Evolutionary conservation across 2,113 vertebrate genomes (phyloP).

Genomic region (Circaetus cinerascens): DNA sequence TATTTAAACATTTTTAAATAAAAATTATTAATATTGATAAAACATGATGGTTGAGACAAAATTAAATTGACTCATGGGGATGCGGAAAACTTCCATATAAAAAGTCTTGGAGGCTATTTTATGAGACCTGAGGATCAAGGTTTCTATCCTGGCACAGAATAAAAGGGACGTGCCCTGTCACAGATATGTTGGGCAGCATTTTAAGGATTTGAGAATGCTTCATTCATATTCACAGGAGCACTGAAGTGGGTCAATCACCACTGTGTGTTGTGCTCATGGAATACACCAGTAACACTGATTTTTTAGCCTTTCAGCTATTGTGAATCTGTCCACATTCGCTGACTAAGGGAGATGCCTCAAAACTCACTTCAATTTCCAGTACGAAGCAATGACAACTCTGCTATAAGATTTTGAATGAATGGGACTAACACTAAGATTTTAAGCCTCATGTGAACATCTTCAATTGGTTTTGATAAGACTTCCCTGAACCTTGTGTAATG

Average conservation of each 20-base stretch:
- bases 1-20: not conserved
- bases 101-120: not conserved
- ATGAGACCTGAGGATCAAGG: not conserved
- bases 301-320: not conserved
- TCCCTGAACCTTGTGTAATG: not conserved
- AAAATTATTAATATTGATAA: not conserved
- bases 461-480: not conserved
- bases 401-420: not conserved
- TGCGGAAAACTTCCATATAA: not conserved
- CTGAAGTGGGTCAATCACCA: slow-evolving; percentile 29
- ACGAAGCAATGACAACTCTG: not conserved
- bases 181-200: slow-evolving; percentile 32
- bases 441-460: not conserved
- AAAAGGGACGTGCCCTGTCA: not conserved
- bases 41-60: rapidly evolving
- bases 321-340: not conserved
- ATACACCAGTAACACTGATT: not conserved
- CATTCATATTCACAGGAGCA: slow-evolving; percentile 6
- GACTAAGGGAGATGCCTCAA: not conserved
- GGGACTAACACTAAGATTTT: not conserved
- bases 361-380: not conserved
- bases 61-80: not conserved
- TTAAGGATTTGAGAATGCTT: slow-evolving; percentile 13
- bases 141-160: not conserved
- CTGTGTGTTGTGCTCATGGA: not conserved